These are phyloP conservation scores for Pelodiscus sinensis DNA, from an alignment of 2,113 vertebrate genomes.

Conservation along the genomic window DNA sequence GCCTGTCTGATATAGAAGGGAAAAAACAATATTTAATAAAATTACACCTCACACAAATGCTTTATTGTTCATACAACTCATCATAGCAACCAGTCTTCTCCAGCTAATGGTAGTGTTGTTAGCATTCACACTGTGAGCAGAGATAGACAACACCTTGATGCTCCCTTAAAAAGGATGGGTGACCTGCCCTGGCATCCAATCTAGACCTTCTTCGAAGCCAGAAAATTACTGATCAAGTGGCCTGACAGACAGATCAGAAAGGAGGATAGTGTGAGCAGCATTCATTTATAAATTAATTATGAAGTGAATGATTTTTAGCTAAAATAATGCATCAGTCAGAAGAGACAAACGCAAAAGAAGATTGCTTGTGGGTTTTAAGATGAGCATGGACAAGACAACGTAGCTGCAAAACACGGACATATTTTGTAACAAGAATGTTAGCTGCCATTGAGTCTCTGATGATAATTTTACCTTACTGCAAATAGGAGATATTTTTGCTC, in stretches of 20 bases:
- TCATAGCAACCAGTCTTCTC: neutral
- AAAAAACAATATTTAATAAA: neutral
- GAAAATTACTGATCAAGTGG: neutral
- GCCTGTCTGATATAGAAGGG: neutral
- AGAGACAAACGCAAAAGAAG: neutral
- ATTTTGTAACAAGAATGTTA: no score
- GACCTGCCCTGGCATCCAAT: neutral
- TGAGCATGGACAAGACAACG: neutral
- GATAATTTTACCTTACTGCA: neutral
- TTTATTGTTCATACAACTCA: neutral
- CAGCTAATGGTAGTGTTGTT: neutral
- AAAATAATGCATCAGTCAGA: neutral
- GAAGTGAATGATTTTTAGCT: neutral
- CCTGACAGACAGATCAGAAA: neutral
- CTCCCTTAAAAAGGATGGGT: neutral
- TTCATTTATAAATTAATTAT: neutral
- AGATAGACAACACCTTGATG: neutral
- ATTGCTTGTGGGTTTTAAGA: neutral
- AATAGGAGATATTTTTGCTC: neutral
- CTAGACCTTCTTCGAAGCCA: neutral
- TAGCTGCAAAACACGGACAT: no score
- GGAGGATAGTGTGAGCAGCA: neutral
- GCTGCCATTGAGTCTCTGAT: no score
- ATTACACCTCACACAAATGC: neutral
- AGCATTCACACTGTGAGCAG: neutral